phyloP scores from a whole-genome alignment of 2,113 vertebrate species.

The Gnathonemus echidnorhynchus region DNA sequence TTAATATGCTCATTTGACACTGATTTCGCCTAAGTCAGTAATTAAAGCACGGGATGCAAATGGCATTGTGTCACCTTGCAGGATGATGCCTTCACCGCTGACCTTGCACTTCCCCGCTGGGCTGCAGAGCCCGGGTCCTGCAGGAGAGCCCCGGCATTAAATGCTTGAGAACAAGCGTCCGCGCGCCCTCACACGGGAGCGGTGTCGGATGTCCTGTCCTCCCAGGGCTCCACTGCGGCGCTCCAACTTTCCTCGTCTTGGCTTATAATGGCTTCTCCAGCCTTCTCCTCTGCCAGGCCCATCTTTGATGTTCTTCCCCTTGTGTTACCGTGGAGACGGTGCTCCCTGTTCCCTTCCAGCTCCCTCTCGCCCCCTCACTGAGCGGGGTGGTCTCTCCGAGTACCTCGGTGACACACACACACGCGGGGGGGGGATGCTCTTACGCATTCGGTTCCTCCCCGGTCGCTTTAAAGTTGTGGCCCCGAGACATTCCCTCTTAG shows the following conservation, averaged over 20 bases:
- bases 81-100: not conserved
- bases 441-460: not conserved
- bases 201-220: not conserved
- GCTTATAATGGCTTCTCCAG: slow-evolving; percentile 52
- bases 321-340: slow-evolving; percentile 34
- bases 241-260: not conserved
- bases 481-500: not conserved
- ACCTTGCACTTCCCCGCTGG: not conserved
- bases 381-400: not conserved
- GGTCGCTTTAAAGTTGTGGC: not conserved
- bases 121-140: not conserved
- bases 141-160: not conserved
- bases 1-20: no score
- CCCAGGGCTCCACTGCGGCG: not conserved
- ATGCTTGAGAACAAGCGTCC: not conserved
- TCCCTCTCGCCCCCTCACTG: slow-evolving; percentile 38
- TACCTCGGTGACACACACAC: not conserved
- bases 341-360: not conserved
- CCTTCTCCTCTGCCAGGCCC: slow-evolving; percentile 34
- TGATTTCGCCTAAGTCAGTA: not conserved
- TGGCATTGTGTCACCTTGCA: not conserved
- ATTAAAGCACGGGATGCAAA: not conserved
- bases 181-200: not conserved
- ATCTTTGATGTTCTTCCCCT: slow-evolving; percentile 54
- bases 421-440: not conserved